Conservation (phyloP, 2,113 vertebrate species). For the Jacana jacana region DNA sequence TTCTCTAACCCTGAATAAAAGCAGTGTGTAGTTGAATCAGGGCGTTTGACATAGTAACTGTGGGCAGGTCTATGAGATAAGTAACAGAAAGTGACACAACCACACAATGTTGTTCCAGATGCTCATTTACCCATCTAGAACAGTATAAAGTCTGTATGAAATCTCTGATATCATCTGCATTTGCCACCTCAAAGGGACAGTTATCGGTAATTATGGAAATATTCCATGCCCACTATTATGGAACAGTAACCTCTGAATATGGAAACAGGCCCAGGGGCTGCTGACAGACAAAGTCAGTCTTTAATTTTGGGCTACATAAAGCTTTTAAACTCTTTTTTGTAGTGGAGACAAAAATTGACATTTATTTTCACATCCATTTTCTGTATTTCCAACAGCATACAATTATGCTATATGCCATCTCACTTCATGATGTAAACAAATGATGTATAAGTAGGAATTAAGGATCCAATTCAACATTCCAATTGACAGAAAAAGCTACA, state of each 20-base stretch:
- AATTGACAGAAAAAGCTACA: not conserved
- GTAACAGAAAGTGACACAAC: not conserved
- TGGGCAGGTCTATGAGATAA: not conserved
- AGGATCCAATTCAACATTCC: not conserved
- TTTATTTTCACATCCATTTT: not conserved
- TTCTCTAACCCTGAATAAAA: not conserved
- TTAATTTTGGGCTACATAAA: not conserved
- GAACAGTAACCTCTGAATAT: not conserved
- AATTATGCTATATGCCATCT: not conserved
- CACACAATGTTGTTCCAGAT: not conserved
- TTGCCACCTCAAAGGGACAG: not conserved
- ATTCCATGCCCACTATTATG: not conserved
- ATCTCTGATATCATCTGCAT: not conserved
- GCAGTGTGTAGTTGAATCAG: not conserved
- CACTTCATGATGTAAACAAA: not conserved
- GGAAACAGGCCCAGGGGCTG: not conserved
- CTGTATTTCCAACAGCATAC: not conserved
- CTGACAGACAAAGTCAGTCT: not conserved
- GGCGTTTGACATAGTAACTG: accelerated
- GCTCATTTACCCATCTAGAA: not conserved
- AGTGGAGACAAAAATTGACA: not conserved
- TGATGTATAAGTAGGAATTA: not conserved
- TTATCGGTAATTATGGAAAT: not conserved
- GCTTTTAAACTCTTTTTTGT: not conserved
- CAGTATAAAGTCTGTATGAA: not conserved